These are phyloP conservation scores for Onchidella celtica DNA, from an alignment of 2,888 invertebrate species.

Conservation along the genomic window DNA sequence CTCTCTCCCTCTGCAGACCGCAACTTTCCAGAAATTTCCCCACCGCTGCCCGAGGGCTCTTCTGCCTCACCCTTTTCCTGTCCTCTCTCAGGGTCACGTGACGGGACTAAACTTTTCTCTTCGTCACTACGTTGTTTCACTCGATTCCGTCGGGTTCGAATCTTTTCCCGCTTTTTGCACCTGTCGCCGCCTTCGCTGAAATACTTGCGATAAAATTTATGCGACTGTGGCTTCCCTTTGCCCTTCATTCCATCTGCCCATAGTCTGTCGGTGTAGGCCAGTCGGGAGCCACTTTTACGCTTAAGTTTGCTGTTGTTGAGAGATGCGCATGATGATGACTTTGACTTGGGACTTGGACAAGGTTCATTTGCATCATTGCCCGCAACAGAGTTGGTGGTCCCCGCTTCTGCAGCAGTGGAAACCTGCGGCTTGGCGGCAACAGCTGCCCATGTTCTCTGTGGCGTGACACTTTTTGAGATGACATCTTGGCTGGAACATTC, in stretches of 20 bases:
- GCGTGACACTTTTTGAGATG: neutral
- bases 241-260: neutral
- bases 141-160: neutral
- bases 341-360: neutral
- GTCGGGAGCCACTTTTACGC: neutral
- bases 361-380: neutral
- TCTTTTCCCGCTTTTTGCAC: neutral
- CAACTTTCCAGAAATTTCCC: neutral
- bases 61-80: neutral
- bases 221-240: neutral
- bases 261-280: neutral
- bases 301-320: neutral
- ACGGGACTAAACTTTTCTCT: too few species aligned
- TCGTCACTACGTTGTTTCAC: neutral
- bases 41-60: neutral
- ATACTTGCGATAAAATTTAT: neutral
- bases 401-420: neutral
- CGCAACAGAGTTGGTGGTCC: neutral
- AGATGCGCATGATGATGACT: neutral
- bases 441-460: constrained; percentile 33
- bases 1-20: neutral
- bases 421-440: constrained; percentile 15
- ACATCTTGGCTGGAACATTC: neutral
- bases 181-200: neutral
- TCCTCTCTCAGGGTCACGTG: too few species aligned